Evolutionary conservation across 1,140 invertebrate species (phyloP).

Genomic region (Anastrepha ludens): DNA sequence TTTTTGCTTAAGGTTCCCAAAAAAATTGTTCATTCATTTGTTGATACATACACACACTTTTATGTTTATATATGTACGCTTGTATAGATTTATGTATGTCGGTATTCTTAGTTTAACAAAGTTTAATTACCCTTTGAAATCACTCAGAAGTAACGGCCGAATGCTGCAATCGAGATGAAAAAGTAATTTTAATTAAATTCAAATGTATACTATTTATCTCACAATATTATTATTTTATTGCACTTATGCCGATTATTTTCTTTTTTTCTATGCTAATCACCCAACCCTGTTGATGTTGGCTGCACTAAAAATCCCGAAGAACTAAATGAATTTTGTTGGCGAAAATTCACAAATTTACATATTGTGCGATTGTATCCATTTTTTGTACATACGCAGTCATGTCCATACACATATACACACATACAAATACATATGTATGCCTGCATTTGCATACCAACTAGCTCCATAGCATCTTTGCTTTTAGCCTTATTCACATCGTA

Average conservation of each 20-base stretch:
- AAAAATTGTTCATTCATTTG: not conserved
- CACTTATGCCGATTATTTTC: not conserved
- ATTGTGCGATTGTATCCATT: not conserved
- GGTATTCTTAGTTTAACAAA: not conserved
- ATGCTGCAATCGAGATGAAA: not conserved
- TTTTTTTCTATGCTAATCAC: not conserved
- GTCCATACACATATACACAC: not conserved
- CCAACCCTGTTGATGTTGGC: constrained; percentile 31
- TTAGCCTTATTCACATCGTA: constrained; percentile 31
- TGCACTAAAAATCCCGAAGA: constrained; percentile 40
- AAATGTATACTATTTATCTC: not conserved
- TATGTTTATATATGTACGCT: not conserved
- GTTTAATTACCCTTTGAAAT: not conserved
- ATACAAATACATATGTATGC: not conserved
- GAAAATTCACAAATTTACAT: not conserved
- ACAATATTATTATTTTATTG: not conserved
- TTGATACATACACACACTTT: not conserved
- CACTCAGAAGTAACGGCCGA: not conserved
- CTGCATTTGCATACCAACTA: not conserved
- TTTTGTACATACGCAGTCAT: not conserved
- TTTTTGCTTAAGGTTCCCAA: not conserved
- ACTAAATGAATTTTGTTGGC: constrained; percentile 25
- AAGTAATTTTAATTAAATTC: not conserved
- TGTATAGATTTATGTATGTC: not conserved
- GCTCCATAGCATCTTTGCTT: not conserved